Evolutionary conservation across 1,140 invertebrate genomes (phyloP).

Genomic region (Lasioglossum albipes): DNA sequence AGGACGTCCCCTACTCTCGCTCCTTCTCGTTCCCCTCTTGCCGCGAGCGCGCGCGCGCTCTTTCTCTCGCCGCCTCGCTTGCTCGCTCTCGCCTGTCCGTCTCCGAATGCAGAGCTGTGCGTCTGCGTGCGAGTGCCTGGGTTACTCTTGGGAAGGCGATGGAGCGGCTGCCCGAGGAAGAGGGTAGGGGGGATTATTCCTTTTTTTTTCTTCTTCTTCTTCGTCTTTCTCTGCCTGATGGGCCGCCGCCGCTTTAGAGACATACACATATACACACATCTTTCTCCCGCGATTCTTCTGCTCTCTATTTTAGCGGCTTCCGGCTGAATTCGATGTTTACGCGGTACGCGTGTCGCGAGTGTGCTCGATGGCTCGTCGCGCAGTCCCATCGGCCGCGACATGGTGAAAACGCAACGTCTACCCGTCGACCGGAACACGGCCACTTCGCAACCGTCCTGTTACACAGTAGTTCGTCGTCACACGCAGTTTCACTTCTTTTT

Average conservation of each 20-base stretch:
- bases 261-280: neutral
- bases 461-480: slow-evolving; percentile 17
- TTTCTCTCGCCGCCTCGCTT: slow-evolving; percentile 22
- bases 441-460: neutral
- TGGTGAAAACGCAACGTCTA: neutral
- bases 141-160: slow-evolving; percentile 45
- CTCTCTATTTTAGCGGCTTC: slow-evolving; percentile 37
- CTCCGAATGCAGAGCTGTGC: slow-evolving; percentile 45
- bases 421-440: neutral
- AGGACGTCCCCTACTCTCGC: slow-evolving; percentile 28
- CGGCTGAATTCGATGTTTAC: slow-evolving; percentile 39
- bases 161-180: slow-evolving; percentile 24
- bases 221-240: neutral
- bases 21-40: slow-evolving; percentile 27
- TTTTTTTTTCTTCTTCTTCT: slow-evolving; percentile 22
- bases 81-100: slow-evolving; percentile 42
- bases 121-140: slow-evolving; percentile 52
- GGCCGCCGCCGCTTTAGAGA: neutral
- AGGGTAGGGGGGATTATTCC: slow-evolving; percentile 31
- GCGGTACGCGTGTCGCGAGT: slow-evolving; percentile 16
- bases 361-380: neutral
- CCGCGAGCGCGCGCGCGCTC: neutral
- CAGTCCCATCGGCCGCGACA: neutral
- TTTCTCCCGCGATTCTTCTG: slow-evolving; percentile 10
- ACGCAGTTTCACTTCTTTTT: neutral